A percentile compares a stretch with the other conserved stretches of the same genome.
Conservation (phyloP, 2,113 vertebrate species). For the Aythya baeri region DNA sequence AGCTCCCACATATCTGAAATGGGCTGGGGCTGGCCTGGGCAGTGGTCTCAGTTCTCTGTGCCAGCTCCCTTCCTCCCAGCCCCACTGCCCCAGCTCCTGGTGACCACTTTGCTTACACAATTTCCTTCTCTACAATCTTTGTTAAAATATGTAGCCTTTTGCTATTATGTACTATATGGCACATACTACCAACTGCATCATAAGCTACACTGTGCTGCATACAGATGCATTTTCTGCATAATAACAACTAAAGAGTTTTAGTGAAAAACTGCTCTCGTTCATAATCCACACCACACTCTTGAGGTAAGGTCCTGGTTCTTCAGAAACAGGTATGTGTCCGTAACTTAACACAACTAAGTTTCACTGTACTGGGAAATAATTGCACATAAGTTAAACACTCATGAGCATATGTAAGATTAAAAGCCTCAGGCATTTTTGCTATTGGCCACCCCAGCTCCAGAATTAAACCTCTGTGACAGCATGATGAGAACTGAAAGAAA, state of each 20-base stretch:
- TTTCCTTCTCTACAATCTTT: neutral
- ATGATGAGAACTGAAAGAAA: conserved; percentile 22
- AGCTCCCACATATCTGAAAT: neutral
- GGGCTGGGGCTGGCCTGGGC: neutral
- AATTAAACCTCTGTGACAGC: neutral
- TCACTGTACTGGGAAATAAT: neutral
- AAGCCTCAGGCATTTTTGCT: neutral
- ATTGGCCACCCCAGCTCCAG: neutral
- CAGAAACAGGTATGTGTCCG: neutral
- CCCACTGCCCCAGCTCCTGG: neutral
- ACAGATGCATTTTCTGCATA: neutral
- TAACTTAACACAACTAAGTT: neutral
- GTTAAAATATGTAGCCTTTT: neutral
- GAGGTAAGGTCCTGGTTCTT: neutral
- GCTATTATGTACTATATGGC: neutral
- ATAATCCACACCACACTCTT: neutral
- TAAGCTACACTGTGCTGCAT: neutral
- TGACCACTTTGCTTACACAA: neutral
- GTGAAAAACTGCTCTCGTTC: neutral
- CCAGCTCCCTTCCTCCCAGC: neutral
- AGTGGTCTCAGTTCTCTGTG: fast-evolving
- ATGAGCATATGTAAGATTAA: neutral
- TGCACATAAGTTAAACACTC: neutral
- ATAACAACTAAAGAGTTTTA: neutral
- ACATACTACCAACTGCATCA: neutral